These are phyloP conservation scores for Neodontobutis hainanensis DNA, from an alignment of 2,113 vertebrate genomes.

Conservation along the genomic window DNA sequence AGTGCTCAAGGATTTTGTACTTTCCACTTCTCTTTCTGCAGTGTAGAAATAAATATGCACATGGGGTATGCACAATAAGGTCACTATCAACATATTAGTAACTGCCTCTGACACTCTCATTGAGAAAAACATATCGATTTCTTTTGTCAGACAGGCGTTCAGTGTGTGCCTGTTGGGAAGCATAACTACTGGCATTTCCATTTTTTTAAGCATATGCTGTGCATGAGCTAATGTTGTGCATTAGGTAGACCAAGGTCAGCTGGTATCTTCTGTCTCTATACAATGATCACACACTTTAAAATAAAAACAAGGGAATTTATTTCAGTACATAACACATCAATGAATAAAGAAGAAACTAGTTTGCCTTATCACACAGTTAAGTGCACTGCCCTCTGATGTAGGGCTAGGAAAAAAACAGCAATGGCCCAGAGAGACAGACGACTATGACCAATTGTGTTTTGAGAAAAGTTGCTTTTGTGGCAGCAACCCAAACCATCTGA, in stretches of 20 bases:
- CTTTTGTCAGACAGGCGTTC: conserved; percentile 19
- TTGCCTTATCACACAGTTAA: conserved; percentile 27
- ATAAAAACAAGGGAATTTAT: conserved; percentile 25
- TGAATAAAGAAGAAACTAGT: conserved; percentile 27
- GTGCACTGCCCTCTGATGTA: conserved; percentile 49
- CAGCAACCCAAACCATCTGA: conserved; percentile 66
- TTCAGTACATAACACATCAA: conserved; percentile 6
- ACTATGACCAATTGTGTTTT: conserved; percentile 73
- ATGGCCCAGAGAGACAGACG: conserved; percentile 56
- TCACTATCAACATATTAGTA: conserved; percentile 31
- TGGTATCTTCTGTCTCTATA: neutral
- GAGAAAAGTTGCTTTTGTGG: conserved; percentile 64
- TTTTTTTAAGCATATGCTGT: conserved; percentile 10
- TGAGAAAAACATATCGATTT: conserved; percentile 48
- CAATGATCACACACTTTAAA: conserved; percentile 21
- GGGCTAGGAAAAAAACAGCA: conserved; percentile 43
- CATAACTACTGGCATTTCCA: conserved; percentile 11
- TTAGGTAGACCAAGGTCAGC: conserved; percentile 15
- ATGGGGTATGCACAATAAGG: conserved; percentile 7
- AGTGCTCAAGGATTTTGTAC: no score
- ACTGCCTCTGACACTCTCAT: conserved; percentile 16
- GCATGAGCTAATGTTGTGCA: neutral
- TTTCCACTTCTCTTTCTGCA: no score
- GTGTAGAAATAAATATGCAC: no score
- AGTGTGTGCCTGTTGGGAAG: neutral